Base-by-base conservation (phyloP, 1,140 invertebrate genomes). In the Heliothis subflexa region DNA sequence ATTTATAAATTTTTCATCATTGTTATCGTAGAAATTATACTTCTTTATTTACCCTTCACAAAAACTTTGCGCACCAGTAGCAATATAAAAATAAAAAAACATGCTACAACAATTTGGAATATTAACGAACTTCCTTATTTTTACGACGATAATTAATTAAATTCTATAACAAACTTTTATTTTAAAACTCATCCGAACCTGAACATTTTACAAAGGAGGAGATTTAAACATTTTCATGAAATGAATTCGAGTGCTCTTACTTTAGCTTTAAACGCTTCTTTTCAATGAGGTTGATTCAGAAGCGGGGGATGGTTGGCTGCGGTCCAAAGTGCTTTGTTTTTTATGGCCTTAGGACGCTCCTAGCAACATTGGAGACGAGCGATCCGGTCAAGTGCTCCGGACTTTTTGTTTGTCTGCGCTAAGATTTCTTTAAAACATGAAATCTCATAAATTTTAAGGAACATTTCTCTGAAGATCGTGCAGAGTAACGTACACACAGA, bases 291-390 rank as follows among this genome's bases (percentile, higher is more conserved):
- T 84, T 84, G 84, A 86, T 84, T 86, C 81, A 75, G 83, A 85
- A 88, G 86, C 88, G 83, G 83, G 77, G 80, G 83, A 76, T 77
- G 81, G 79, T 89, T 92, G 91, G 91, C 89, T 91, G 82, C 73
- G 85, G 83, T 89, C 90, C 90, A 93, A 92, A 91, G 86, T 89
- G 90, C 81, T 89, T 86, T 85, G 86, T 90, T 93, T 93, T 92
- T 92, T 92, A 88, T 93, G 85, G 84, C 85, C 83, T 79, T 80
- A 83, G 81, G 83, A 83, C 78, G 82, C 59, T 81, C 78, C 80
- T 78, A 64, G 82, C 86, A 82, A 85, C 83, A 86, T 71, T 81
- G 85, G 78, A 87, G 85, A 82, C 80, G 79, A 81, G 72, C 78
- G 68, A 78, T 68, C 74, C 85, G 84, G 85, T 89, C 89, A 91